Base-by-base conservation (phyloP, 1,140 invertebrate genomes). In the Bombus breviceps region DNA sequence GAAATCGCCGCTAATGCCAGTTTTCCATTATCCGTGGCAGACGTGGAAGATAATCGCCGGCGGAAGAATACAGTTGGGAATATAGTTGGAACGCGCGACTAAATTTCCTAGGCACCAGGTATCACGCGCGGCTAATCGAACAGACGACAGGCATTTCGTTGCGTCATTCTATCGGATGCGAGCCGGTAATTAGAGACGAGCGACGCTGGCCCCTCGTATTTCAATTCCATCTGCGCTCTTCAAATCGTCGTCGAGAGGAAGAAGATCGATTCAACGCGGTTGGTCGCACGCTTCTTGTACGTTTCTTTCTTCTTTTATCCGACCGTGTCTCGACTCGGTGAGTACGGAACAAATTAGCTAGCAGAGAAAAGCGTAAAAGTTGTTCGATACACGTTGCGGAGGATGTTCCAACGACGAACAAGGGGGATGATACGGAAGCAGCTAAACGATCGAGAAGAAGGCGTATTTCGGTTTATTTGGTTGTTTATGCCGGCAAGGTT, bases 91-190 rank as follows among this genome's bases (percentile, higher is more conserved):
- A 18, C 34, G 12, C 12, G 77, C 77, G 77, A 68, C 25, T 62
- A 59, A 71, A 32, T 72, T 47, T 68, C 25, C 57, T 59, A 25
- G 25, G 57, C 8, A 28, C 37, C 47, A 72, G 47, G 28, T 59
- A 32, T 72, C 74, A 28, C 28, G 37, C 15, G 15, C 5, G 37
- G n/a, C 13, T 22, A 41, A 73, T 81, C 39, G 80, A 81, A 73
- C 18, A 34, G 22, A n/a, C 47, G 75, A 25, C 37, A 73, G 86
- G 78, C 18, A 84, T 85, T 78, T 81, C 62, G 47, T 88, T 88
- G 57, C 87, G 80, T 89, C 83, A 82, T 32, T 32, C 28, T 22
- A 69, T 69, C 47, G 37, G 34, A 39, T 78, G 57, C 66, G 18
- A 73, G 12, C 47, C 15, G 37, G 77, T 82, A 86, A 85, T 73